Conservation (phyloP, 2,797 vertebrate species). For the Malurus leucopterus region DNA sequence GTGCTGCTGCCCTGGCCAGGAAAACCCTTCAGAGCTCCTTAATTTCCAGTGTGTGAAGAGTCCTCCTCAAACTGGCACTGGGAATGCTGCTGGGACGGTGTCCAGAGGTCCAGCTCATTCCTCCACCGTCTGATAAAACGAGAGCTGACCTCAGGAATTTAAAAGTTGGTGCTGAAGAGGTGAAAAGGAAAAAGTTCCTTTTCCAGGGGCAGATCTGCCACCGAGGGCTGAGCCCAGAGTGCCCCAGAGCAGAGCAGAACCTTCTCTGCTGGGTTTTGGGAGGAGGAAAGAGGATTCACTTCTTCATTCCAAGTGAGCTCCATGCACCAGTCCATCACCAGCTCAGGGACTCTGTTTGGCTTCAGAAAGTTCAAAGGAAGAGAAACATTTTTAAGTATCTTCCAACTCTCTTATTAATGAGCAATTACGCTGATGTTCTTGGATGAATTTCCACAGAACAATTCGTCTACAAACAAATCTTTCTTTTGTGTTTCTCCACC, state of each 20-base stretch:
- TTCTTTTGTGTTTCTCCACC: constrained; percentile 49
- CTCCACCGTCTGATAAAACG: background rate
- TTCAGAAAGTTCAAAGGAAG: constrained; percentile 62
- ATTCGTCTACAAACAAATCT: constrained; percentile 69
- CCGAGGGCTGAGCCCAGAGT: fast-evolving
- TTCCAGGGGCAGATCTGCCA: background rate
- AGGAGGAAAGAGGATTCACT: background rate
- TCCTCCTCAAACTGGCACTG: background rate
- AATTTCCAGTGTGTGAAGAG: background rate
- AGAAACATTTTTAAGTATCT: constrained; percentile 53
- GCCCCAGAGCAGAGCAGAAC: background rate
- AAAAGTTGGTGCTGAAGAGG: background rate
- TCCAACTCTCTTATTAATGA: constrained; percentile 64
- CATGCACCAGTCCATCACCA: background rate
- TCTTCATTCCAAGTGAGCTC: background rate
- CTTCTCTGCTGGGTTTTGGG: background rate
- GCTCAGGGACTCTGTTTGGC: constrained; percentile 32
- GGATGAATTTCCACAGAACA: constrained; percentile 60
- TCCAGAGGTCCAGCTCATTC: background rate
- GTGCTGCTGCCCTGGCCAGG: background rate
- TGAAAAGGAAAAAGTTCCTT: background rate
- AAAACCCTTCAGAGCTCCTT: constrained; percentile 35
- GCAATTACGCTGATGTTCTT: constrained; percentile 34
- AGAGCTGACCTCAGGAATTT: background rate
- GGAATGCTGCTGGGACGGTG: background rate